Conservation (phyloP, 2,113 vertebrate genomes). For the Galbula dea region DNA sequence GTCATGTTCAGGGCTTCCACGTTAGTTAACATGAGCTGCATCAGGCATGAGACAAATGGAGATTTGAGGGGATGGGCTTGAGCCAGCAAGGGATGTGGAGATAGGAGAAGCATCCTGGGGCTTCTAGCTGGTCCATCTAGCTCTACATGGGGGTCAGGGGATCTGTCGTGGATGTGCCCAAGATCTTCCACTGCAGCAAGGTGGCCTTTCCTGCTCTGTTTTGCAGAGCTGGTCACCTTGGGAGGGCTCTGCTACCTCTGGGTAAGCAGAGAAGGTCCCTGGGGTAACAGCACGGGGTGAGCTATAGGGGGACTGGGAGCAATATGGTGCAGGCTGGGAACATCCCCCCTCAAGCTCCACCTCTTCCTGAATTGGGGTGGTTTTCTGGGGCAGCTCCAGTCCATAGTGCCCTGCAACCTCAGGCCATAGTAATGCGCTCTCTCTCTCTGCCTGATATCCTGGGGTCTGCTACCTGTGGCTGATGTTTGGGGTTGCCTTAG, state of each 20-base stretch:
- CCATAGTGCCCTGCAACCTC: neutral
- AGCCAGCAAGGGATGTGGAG: neutral
- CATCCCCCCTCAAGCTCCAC: neutral
- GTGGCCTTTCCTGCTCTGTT: neutral
- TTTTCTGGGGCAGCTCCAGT: neutral
- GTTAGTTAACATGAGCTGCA: neutral
- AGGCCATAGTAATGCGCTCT: neutral
- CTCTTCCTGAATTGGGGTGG: neutral
- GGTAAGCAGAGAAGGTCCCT: neutral
- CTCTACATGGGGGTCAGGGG: neutral
- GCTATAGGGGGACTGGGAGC: neutral
- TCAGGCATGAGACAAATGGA: neutral
- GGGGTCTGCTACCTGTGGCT: neutral
- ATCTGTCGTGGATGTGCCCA: neutral
- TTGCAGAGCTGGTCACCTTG: neutral
- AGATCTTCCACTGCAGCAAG: neutral
- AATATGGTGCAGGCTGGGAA: neutral
- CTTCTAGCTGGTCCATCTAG: neutral
- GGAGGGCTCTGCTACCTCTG: neutral
- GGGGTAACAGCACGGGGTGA: neutral
- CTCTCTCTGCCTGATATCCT: neutral
- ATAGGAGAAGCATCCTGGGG: neutral
- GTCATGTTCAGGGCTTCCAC: neutral
- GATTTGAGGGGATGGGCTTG: neutral
- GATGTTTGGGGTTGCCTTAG: neutral